phyloP scores from a whole-genome alignment of 1,140 invertebrate genomes.

The Thaumetopoea pityocampa region DNA sequence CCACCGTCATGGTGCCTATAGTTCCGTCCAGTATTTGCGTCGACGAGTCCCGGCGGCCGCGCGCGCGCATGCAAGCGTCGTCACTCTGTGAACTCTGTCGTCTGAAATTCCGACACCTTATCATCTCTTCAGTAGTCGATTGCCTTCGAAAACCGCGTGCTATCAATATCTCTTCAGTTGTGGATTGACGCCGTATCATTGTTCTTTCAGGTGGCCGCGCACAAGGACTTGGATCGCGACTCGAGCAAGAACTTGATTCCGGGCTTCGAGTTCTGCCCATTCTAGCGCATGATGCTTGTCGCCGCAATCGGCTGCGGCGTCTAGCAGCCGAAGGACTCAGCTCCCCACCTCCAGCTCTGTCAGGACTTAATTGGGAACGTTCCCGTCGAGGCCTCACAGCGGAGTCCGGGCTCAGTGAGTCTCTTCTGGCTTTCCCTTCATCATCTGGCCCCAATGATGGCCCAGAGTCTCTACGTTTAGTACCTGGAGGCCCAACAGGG shows the following conservation, averaged over 20 bases:
- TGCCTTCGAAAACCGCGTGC: conserved; percentile 92
- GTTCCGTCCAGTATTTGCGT: conserved; percentile 94
- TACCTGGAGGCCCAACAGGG: conserved; percentile 82
- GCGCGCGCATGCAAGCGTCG: conserved; percentile 82
- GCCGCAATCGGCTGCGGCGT: conserved; percentile 80
- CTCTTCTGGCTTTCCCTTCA: conserved; percentile 84
- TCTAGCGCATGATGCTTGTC: conserved; percentile 86
- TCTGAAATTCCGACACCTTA: conserved; percentile 90
- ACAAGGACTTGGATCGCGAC: conserved; percentile 84
- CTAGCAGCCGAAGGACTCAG: conserved; percentile 81
- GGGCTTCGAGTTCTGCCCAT: conserved; percentile 78
- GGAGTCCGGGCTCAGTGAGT: conserved; percentile 92
- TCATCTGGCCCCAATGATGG: conserved; percentile 89
- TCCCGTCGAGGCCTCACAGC: conserved; percentile 83
- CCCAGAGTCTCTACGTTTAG: conserved; percentile 81
- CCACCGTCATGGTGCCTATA: conserved; percentile 94
- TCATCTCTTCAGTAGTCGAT: conserved; percentile 94
- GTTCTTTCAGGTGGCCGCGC: conserved; percentile 80
- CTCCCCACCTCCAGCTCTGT: conserved; percentile 82
- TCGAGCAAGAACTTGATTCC: conserved; percentile 85
- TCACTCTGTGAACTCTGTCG: conserved; percentile 88
- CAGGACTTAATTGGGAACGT: conserved; percentile 86
- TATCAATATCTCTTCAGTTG: conserved; percentile 93
- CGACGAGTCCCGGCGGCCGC: conserved; percentile 89
- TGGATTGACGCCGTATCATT: conserved; percentile 89